Evolutionary conservation across 2,797 vertebrate genomes (phyloP), one percentile per base, ranked within the genome.

Genomic region (Microctenopoma lineatum): DNA sequence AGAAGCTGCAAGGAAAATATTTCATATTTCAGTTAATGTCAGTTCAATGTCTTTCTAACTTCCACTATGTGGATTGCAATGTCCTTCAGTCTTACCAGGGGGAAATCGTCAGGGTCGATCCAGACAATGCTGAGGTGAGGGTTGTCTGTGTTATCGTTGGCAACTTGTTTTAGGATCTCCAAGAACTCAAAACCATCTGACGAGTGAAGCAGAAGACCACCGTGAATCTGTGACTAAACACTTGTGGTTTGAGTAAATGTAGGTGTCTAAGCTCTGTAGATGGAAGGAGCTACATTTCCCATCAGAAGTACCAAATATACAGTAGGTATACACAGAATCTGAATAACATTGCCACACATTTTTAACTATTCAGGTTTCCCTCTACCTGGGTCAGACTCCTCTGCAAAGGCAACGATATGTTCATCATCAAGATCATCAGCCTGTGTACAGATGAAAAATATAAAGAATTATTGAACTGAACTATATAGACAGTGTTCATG

Each of bases 91-190:
- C 77, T 90, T 90, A 98, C 96, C 95, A 98, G 86, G 1, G 96
- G 96, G 89, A 98, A 98, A 82, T 97, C 95, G 51, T 97, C 96
- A 0, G 96, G 96, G 86, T 98, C 96, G 1, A 97, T 96, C 96
- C 96, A 98, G 84, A 98, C 79, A 80, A 98, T 96, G 88, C 96
- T 97, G 36, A 98, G 95, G 51, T 96, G 77, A 0, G 95, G 95
- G 77, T 98, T 94, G 11, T 97, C 94, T 0, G 95, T 96, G 85
- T 98, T 97, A 54, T 96, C 96, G 75, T 95, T 91, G 0, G 95
- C 96, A 61, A 98, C 96, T 3, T 96, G 26, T 87, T 98, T 97
- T 80, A 98, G 84, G 39, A 93, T 95, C 84, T 97, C 95, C 88
- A 98, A 88, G 90, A 98, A 98, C 86, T 97, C 96, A 21, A 84